Conservation (phyloP, 1,140 invertebrate genomes). For the Cheumatopsyche charites region DNA sequence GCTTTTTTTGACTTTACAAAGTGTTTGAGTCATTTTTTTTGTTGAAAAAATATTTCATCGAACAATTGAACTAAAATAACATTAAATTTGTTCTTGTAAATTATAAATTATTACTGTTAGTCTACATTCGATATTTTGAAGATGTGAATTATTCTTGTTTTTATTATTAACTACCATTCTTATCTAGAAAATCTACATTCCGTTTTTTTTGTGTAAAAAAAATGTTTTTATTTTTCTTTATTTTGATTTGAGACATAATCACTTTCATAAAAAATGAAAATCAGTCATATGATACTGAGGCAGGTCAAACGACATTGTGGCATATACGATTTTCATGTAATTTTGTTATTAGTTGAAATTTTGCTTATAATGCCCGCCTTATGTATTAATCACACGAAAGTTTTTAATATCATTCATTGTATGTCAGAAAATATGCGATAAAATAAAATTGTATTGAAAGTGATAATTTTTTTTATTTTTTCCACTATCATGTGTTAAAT, state of each 20-base stretch:
- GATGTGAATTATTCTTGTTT: not conserved
- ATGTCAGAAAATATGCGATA: slow-evolving; percentile 47
- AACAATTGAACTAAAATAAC: no score
- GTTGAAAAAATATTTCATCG: no score
- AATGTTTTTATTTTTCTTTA: slow-evolving; percentile 1
- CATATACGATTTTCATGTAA: slow-evolving; percentile 2
- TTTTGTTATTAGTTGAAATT: no score
- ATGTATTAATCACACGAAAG: slow-evolving; percentile 38
- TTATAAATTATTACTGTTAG: not conserved
- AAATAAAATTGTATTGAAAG: slow-evolving; percentile 42
- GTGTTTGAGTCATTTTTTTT: no score
- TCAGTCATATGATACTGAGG: slow-evolving; percentile 30
- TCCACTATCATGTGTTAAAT: not conserved
- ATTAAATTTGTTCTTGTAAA: no score
- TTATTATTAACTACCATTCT: slow-evolving; percentile 14
- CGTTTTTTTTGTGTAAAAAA: slow-evolving; percentile 26
- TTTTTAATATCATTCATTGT: slow-evolving; percentile 42
- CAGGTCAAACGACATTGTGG: slow-evolving; percentile 22
- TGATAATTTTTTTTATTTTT: slow-evolving; percentile 12
- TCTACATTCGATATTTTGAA: slow-evolving; percentile 3
- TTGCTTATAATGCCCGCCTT: slow-evolving; percentile 43
- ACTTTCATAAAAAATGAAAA: slow-evolving; percentile 11
- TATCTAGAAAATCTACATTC: slow-evolving; percentile 35
- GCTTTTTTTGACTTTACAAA: no score
- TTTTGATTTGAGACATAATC: not conserved